Conservation (phyloP, 1,140 invertebrate genomes). For the Matsumurasca onukii region DNA sequence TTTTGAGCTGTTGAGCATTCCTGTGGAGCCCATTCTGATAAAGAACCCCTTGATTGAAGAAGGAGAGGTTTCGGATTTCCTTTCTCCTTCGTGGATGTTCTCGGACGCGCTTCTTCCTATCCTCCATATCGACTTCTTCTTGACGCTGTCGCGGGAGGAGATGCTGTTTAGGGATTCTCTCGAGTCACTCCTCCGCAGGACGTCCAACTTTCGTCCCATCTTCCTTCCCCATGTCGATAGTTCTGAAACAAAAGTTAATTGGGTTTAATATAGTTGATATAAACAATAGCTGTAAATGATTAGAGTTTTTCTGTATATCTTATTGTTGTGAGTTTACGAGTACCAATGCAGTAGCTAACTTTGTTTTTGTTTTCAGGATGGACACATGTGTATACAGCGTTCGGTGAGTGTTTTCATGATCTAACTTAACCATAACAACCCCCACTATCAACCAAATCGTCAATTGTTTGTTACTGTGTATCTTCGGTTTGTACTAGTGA, state of each 20-base stretch:
- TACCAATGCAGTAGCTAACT: no score
- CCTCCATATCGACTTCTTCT: constrained; percentile 32
- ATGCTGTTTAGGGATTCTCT: constrained; percentile 52
- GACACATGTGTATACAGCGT: no score
- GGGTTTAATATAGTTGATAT: no score
- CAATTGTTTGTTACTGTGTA: no score
- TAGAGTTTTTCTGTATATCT: no score
- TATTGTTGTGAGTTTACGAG: no score
- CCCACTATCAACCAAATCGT: no score
- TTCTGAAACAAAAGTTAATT: constrained; percentile 55
- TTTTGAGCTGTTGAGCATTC: constrained; percentile 65
- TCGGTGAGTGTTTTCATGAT: no score
- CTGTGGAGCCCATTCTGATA: constrained; percentile 71
- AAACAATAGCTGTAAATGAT: no score
- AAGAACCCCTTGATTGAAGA: constrained; percentile 71
- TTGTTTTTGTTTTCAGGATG: no score
- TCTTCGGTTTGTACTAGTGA: no score
- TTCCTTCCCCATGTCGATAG: constrained; percentile 75
- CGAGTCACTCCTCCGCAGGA: constrained; percentile 65
- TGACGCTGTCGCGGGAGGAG: constrained; percentile 41
- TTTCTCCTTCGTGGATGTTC: constrained; percentile 49
- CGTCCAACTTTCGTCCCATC: constrained; percentile 77
- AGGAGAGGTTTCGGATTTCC: constrained; percentile 50
- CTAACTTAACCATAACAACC: no score
- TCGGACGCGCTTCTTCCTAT: constrained; percentile 44